Evolutionary conservation across 2,113 vertebrate species (phyloP).

Genomic region (Mungos mungo): DNA sequence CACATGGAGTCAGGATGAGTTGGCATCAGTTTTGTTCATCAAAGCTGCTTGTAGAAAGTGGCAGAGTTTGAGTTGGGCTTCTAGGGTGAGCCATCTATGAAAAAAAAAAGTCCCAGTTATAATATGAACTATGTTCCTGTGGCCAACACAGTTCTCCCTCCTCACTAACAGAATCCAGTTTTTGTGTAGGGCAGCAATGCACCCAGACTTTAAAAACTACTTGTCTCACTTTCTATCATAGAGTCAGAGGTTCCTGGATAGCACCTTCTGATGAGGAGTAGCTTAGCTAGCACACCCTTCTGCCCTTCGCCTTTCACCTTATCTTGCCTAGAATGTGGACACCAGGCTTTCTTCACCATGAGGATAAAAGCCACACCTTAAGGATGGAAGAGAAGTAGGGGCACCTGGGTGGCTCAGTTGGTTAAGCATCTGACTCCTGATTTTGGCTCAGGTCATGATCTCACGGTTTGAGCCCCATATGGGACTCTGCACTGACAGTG

Average conservation of each 20-base stretch:
- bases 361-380: not conserved
- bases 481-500: too few species aligned
- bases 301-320: not conserved
- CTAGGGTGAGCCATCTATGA: constrained; percentile 87
- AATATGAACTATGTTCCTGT: not conserved
- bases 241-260: not conserved
- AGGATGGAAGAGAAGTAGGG: not conserved
- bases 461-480: too few species aligned
- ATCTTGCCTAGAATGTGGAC: not conserved
- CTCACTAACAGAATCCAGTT: constrained; percentile 19
- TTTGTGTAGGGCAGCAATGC: not conserved
- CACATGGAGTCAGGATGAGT: not conserved
- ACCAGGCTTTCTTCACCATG: not conserved
- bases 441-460: too few species aligned
- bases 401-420: too few species aligned
- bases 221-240: not conserved
- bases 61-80: constrained; percentile 82
- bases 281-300: not conserved
- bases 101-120: constrained; percentile 46
- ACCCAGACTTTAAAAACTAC: not conserved
- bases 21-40: constrained; percentile 81
- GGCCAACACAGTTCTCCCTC: not conserved
- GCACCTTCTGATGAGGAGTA: not conserved
- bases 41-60: constrained; percentile 79
- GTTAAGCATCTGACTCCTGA: too few species aligned